Conservation (phyloP, 2,797 vertebrate genomes). For the Thaleichthys pacificus region DNA sequence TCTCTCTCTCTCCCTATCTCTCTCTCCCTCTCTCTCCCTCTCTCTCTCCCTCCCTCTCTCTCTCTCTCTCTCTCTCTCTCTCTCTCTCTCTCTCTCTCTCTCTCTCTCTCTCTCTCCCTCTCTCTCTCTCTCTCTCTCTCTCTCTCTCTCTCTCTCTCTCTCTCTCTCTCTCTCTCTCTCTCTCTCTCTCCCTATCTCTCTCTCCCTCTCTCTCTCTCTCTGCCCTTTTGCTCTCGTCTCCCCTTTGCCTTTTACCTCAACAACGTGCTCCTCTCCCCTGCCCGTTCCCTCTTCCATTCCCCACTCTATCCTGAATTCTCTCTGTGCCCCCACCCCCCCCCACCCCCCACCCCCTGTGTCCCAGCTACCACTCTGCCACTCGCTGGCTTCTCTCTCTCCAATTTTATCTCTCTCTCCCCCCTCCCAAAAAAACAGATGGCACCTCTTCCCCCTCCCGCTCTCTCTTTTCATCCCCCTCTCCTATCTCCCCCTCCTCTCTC, state of each 20-base stretch:
- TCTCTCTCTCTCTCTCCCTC: too few species aligned
- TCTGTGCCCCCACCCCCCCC: constrained; percentile 14
- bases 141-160: not conserved
- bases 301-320: constrained; percentile 21
- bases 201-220: too few species aligned
- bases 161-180: constrained; percentile 16
- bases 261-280: not conserved
- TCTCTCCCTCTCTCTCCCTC: too few species aligned
- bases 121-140: not conserved
- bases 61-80: not conserved
- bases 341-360: constrained; percentile 46
- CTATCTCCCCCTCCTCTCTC: constrained; percentile 57
- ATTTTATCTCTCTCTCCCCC: constrained; percentile 54
- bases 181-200: too few species aligned
- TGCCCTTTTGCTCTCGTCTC: not conserved
- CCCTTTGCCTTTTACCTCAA: not conserved
- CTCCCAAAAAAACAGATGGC: constrained; percentile 72
- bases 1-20: too few species aligned
- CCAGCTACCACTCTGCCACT: constrained; percentile 49
- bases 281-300: not conserved
- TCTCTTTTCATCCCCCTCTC: constrained; percentile 52
- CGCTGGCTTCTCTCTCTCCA: constrained; percentile 44
- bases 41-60: too few species aligned
- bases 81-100: constrained; percentile 15
- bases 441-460: constrained; percentile 58